These are phyloP conservation scores for Psittacus erithacus DNA, from an alignment of 2,113 vertebrate species.

Conservation along the genomic window DNA sequence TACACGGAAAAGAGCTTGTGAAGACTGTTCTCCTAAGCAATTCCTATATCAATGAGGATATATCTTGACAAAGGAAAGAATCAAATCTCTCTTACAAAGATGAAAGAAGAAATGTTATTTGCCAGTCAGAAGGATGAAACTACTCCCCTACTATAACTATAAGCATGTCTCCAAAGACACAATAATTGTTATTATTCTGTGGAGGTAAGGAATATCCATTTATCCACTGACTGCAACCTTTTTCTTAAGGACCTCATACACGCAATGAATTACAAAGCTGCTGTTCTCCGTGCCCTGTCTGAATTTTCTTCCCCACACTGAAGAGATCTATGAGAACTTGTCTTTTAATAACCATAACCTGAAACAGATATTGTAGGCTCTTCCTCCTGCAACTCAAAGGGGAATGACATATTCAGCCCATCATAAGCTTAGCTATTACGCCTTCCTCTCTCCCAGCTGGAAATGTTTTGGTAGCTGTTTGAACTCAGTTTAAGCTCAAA, in stretches of 20 bases:
- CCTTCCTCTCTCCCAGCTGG: not conserved
- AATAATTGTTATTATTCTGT: not conserved
- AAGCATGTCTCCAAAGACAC: not conserved
- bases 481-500: not conserved
- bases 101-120: not conserved
- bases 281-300: not conserved
- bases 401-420: not conserved
- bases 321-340: not conserved
- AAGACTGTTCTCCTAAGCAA: not conserved
- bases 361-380: not conserved
- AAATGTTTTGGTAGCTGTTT: not conserved
- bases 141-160: not conserved
- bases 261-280: not conserved
- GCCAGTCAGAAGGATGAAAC: not conserved
- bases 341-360: not conserved
- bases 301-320: not conserved
- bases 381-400: not conserved
- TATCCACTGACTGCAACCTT: not conserved
- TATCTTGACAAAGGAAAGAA: not conserved
- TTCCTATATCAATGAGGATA: not conserved
- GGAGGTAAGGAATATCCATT: not conserved
- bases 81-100: not conserved
- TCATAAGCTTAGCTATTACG: not conserved
- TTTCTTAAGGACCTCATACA: not conserved
- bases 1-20: not conserved